phyloP scores from a whole-genome alignment of 2,888 invertebrate genomes.

The Ligdia adustata region DNA sequence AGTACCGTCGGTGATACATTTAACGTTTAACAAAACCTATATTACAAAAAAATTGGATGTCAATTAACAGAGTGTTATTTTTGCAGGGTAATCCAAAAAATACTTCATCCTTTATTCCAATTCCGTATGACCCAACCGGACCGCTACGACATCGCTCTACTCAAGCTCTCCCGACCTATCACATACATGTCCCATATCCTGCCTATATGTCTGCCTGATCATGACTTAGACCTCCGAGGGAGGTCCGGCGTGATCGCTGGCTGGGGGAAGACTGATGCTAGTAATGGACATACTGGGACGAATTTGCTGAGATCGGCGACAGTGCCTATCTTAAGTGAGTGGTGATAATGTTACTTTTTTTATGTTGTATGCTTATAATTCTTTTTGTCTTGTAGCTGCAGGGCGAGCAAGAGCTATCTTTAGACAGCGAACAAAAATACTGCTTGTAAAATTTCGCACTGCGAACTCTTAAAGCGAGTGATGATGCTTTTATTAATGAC shows the following conservation, averaged over 20 bases:
- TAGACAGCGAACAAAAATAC: too few species aligned
- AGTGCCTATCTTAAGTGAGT: conserved; percentile 91
- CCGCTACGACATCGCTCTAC: conserved; percentile 90
- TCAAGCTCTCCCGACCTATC: conserved; percentile 88
- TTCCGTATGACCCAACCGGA: conserved; percentile 93
- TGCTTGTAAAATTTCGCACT: too few species aligned
- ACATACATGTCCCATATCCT: conserved; percentile 87
- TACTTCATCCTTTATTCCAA: conserved; percentile 91
- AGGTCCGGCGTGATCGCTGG: conserved; percentile 87
- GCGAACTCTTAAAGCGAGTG: too few species aligned
- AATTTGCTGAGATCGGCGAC: conserved; percentile 91
- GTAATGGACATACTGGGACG: conserved; percentile 90
- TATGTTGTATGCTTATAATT: too few species aligned
- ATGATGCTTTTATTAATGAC: too few species aligned
- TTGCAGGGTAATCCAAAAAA: conserved; percentile 86
- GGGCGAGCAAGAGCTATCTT: too few species aligned
- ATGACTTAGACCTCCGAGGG: conserved; percentile 63
- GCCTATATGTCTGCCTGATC: conserved; percentile 90
- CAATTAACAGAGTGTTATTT: too few species aligned
- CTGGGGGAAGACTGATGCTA: conserved; percentile 92
- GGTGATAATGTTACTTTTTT: not conserved
- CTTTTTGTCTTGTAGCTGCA: too few species aligned
- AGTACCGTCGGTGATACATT: too few species aligned
- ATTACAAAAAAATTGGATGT: not conserved
- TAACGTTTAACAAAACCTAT: too few species aligned